Evolutionary conservation across 2,888 invertebrate species (phyloP).

Genomic region (Temnothorax unifasciatus): DNA sequence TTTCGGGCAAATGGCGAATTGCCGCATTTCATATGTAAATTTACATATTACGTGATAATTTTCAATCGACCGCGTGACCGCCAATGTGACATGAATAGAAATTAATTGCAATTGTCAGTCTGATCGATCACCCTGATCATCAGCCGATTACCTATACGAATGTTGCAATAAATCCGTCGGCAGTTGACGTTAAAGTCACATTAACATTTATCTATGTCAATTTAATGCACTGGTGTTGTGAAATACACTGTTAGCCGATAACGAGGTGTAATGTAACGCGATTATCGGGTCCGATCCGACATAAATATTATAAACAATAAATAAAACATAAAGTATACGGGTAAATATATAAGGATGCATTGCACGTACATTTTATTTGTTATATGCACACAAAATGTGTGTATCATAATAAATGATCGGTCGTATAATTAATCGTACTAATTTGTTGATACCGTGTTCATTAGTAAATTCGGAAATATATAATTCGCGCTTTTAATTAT

Average conservation of each 20-base stretch:
- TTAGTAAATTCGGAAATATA: constrained; percentile 27
- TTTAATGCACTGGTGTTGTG: background rate
- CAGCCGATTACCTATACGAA: background rate
- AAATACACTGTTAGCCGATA: background rate
- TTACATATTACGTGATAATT: constrained; percentile 36
- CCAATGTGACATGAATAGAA: constrained; percentile 16
- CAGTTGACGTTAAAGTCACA: background rate
- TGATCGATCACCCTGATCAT: constrained; percentile 22
- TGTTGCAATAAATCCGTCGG: constrained; percentile 18
- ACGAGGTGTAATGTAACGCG: constrained; percentile 9
- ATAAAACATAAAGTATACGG: background rate
- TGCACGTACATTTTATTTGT: background rate
- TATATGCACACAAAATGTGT: background rate
- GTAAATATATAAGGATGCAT: background rate
- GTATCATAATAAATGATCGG: background rate
- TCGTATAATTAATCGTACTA: constrained; percentile 35
- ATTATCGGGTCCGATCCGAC: background rate
- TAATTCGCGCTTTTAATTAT: constrained; percentile 23
- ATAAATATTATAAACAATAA: constrained; percentile 25
- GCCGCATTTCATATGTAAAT: constrained; percentile 28
- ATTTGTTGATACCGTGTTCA: background rate
- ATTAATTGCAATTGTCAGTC: constrained; percentile 38
- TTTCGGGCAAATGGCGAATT: background rate
- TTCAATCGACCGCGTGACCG: background rate
- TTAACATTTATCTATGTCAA: constrained; percentile 35